Evolutionary conservation across 2,113 vertebrate species (phyloP).

Genomic region (Phylloscopus trochiloides): DNA sequence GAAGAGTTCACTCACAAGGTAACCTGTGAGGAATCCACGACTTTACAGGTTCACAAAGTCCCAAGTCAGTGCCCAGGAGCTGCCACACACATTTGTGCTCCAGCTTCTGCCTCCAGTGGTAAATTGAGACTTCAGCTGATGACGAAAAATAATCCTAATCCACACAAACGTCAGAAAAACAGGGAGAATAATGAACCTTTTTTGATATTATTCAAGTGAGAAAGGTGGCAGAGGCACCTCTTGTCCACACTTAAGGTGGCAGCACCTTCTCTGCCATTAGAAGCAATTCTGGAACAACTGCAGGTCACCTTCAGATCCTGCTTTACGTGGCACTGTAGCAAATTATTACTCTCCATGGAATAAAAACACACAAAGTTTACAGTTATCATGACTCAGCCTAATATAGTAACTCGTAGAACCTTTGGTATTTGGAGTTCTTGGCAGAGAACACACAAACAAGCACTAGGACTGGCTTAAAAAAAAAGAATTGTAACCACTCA

Average conservation of each 20-base stretch:
- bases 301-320: background rate
- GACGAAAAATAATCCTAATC: background rate
- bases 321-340: background rate
- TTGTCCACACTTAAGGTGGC: background rate
- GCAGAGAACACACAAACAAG: slow-evolving; percentile 16
- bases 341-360: background rate
- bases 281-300: background rate
- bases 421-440: slow-evolving; percentile 17
- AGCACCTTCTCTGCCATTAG: background rate
- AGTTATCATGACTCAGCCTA: slow-evolving; percentile 12
- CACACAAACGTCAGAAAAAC: background rate
- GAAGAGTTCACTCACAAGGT: background rate
- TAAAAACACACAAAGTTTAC: slow-evolving; percentile 33
- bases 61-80: background rate
- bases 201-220: background rate
- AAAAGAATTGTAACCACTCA: background rate
- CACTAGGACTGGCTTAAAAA: background rate
- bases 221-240: background rate
- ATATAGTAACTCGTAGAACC: slow-evolving; percentile 7
- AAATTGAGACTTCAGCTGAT: background rate
- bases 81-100: background rate
- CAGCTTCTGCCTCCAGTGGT: background rate
- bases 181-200: background rate
- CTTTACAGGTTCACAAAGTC: background rate
- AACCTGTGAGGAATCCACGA: background rate